Percentiles rank a stretch among this genome's conserved stretches.
Evolutionary conservation across 2,797 vertebrate species (phyloP).

Genomic region (Schizopygopsis malacanthus): DNA sequence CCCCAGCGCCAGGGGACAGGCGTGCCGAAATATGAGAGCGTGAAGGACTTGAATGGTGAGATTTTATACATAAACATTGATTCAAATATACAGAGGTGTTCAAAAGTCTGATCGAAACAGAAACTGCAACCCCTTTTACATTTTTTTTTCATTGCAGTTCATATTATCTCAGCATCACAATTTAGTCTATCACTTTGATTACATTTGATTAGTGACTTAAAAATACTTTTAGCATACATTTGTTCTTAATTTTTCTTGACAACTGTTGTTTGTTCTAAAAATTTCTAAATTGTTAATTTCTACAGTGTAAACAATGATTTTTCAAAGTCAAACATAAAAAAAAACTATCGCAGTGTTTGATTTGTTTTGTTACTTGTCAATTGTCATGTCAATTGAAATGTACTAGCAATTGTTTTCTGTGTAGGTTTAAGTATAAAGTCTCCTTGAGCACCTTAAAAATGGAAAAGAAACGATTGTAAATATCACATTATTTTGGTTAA

Average conservation of each 20-base stretch:
- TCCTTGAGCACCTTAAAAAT: not conserved
- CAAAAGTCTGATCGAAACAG: not conserved
- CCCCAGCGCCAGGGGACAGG: slow-evolving; percentile 80
- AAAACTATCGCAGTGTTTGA: too few species aligned
- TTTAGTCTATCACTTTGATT: not conserved
- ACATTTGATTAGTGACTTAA: not conserved
- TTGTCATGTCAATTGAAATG: not conserved
- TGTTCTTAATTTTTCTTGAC: not conserved
- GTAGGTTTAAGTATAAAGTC: too few species aligned
- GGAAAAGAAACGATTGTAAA: not conserved
- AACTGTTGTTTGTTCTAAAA: not conserved
- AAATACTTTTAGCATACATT: not conserved
- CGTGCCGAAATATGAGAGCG: slow-evolving; percentile 84
- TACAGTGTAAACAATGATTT: not conserved
- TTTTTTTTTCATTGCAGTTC: not conserved
- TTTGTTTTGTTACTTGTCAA: too few species aligned
- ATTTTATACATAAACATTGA: slow-evolving; percentile 27
- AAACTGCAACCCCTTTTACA: not conserved
- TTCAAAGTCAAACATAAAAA: not conserved
- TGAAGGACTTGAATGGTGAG: slow-evolving; percentile 74
- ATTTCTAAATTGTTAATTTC: not conserved
- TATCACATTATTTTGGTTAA: not conserved
- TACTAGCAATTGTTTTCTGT: not conserved
- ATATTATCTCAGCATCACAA: not conserved
- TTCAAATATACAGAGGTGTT: not conserved